Evolutionary conservation across 2,797 vertebrate species (phyloP).

Genomic region (Microchirus variegatus): DNA sequence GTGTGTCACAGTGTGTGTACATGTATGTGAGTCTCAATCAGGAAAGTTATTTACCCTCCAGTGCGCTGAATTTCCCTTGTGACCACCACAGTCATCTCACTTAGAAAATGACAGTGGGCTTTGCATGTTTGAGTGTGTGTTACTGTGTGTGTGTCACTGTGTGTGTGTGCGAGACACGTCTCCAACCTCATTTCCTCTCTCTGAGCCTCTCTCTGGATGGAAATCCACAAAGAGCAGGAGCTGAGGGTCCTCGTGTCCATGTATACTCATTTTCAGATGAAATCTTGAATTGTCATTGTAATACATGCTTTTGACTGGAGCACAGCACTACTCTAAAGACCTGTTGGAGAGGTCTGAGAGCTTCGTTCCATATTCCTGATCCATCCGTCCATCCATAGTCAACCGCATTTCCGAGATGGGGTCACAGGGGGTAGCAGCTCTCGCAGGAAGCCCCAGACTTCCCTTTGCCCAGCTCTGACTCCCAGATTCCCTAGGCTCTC

Average conservation of each 20-base stretch:
- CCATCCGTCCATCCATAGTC: too few species aligned
- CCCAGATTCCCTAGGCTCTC: too few species aligned
- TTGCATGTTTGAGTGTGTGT: constrained; percentile 20
- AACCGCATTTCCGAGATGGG: too few species aligned
- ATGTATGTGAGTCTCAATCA: constrained; percentile 36
- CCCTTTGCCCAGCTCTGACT: too few species aligned
- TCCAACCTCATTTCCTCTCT: constrained; percentile 68
- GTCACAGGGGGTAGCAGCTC: too few species aligned
- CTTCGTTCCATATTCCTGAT: too few species aligned
- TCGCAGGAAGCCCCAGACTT: too few species aligned
- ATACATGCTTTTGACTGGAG: too few species aligned
- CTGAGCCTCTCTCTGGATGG: constrained; percentile 59
- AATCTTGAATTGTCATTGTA: too few species aligned
- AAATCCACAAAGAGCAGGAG: constrained; percentile 65
- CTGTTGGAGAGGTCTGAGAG: too few species aligned
- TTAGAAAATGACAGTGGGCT: constrained; percentile 67
- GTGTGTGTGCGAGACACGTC: constrained; percentile 64
- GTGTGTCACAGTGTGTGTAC: constrained; percentile 23
- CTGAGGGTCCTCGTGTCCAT: constrained; percentile 30
- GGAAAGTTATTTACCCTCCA: constrained; percentile 70
- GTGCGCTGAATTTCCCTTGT: constrained; percentile 65
- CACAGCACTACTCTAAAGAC: too few species aligned
- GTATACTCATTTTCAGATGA: too few species aligned
- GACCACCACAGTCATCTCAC: constrained; percentile 66
- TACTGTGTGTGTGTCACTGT: constrained; percentile 31